phyloP scores from a whole-genome alignment of 2,888 invertebrate species.

The Neocrepidodera transversa region DNA sequence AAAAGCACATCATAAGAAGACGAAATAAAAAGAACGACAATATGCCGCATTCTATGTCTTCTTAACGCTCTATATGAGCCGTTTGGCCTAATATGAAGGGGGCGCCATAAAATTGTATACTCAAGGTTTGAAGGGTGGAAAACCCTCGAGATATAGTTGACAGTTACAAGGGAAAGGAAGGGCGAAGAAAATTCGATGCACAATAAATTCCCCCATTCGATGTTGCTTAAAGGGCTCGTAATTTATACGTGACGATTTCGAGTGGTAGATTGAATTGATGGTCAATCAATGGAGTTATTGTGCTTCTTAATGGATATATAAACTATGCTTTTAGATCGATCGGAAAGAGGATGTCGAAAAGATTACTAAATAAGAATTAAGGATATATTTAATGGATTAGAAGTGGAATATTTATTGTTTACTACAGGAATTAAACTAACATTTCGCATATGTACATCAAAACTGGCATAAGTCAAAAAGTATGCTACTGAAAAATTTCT shows the following conservation, averaged over 20 bases:
- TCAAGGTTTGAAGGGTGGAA: constrained; percentile 16
- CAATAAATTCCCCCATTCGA: constrained; percentile 25
- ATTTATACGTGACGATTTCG: constrained; percentile 27
- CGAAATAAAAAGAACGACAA: no score
- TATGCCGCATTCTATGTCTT: constrained; percentile 42
- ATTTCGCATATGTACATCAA: no score
- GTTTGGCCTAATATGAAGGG: constrained; percentile 44
- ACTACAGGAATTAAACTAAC: no score
- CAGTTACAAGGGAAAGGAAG: constrained; percentile 28
- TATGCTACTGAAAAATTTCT: no score
- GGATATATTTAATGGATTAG: no score
- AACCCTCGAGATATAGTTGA: constrained; percentile 25
- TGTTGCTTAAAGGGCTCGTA: constrained; percentile 26
- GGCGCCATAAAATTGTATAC: constrained; percentile 35
- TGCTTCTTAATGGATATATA: not conserved
- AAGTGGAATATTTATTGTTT: no score
- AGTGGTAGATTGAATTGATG: constrained; percentile 18
- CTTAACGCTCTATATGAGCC: constrained; percentile 46
- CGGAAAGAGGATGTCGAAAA: no score
- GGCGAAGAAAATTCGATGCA: constrained; percentile 20
- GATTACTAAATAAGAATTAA: no score
- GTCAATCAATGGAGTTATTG: constrained; percentile 18
- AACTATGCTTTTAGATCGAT: not conserved
- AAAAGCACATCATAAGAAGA: no score
- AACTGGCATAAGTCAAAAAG: no score